Percentiles rank a stretch among this genome's conserved stretches.
These are phyloP conservation scores for Cyclura pinguis DNA, from an alignment of 2,797 vertebrate genomes.

Conservation along the genomic window DNA sequence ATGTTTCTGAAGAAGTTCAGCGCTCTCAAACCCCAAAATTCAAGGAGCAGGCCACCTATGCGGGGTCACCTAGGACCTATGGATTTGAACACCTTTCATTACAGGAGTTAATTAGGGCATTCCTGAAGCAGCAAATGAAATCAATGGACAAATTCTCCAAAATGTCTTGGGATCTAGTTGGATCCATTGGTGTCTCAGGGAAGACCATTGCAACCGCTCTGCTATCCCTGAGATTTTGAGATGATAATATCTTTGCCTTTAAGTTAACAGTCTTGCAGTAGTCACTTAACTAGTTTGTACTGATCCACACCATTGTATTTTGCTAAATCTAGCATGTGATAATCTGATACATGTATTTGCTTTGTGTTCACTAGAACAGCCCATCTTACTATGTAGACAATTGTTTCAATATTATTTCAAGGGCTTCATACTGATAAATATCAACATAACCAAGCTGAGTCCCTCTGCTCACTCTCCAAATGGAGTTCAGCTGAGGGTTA, in stretches of 20 bases:
- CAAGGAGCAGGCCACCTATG: no score
- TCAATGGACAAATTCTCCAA: background rate
- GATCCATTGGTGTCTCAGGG: background rate
- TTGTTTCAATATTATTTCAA: background rate
- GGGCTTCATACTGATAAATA: background rate
- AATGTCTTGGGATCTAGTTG: no score
- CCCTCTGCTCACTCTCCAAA: background rate
- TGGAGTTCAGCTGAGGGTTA: accelerated
- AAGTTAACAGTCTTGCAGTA: background rate
- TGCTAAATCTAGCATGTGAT: background rate
- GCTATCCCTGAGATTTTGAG: background rate
- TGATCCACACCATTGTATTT: background rate
- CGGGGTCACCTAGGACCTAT: no score
- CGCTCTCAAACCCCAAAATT: no score
- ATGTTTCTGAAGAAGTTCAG: no score
- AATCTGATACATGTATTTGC: background rate
- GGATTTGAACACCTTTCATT: no score
- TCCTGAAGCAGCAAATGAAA: background rate
- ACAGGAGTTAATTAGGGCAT: no score
- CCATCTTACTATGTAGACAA: background rate
- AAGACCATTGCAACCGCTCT: background rate
- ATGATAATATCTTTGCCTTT: background rate
- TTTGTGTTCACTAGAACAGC: background rate
- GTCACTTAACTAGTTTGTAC: background rate
- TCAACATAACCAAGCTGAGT: background rate